These are phyloP conservation scores for Cerceris rybyensis DNA, from an alignment of 2,888 invertebrate species.

Conservation along the genomic window DNA sequence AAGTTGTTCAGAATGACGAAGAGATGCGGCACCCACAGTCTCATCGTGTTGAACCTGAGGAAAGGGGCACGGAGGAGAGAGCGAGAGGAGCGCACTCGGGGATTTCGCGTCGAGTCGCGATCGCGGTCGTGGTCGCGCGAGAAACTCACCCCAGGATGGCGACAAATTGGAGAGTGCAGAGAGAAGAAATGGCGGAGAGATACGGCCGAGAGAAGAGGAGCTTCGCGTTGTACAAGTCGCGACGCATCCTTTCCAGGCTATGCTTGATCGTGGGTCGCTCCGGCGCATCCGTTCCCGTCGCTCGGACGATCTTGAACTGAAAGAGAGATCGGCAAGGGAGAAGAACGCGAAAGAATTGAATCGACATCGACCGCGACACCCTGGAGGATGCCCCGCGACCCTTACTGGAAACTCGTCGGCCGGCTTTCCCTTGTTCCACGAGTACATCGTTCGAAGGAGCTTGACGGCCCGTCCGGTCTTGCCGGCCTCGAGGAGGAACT, in stretches of 20 bases:
- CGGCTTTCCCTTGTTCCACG: conserved; percentile 86
- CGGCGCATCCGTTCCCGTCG: conserved; percentile 51
- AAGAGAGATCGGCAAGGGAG: conserved; percentile 42
- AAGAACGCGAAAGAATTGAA: conserved; percentile 28
- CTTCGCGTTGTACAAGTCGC: conserved; percentile 85
- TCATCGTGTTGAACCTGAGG: conserved; percentile 84
- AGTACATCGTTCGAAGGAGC: conserved; percentile 86
- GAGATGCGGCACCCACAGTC: conserved; percentile 85
- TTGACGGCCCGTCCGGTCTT: conserved; percentile 86
- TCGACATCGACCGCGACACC: conserved; percentile 7
- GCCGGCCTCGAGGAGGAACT: conserved; percentile 88
- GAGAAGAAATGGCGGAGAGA: conserved; percentile 84
- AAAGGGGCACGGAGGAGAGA: conserved; percentile 36
- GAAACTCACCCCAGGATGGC: conserved; percentile 86
- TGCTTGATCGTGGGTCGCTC: conserved; percentile 52
- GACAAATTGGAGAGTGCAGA: conserved; percentile 86
- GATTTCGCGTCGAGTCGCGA: not conserved
- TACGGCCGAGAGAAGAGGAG: conserved; percentile 87
- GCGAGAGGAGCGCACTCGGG: not conserved
- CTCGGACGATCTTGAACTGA: conserved; percentile 80
- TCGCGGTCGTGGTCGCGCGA: not conserved
- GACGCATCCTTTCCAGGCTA: conserved; percentile 83
- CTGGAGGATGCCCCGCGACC: not conserved
- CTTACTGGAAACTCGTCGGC: conserved; percentile 87
- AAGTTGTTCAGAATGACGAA: conserved; percentile 84